Conservation (phyloP, 2,888 invertebrate species). For the Atrina japonica region DNA sequence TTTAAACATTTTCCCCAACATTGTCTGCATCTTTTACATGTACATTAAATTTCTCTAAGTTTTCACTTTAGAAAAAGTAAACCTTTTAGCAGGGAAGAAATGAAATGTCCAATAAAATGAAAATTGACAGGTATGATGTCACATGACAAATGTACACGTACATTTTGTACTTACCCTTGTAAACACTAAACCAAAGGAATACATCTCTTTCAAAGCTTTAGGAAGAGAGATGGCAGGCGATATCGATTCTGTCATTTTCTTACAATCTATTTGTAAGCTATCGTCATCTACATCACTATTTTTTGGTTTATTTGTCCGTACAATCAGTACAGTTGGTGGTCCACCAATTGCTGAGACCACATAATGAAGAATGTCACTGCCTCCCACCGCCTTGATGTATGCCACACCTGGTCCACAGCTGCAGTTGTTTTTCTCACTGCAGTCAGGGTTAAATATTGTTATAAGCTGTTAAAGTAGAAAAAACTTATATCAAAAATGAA, state of each 20-base stretch:
- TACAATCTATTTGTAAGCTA: constrained; percentile 8
- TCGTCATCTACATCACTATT: too few relatives aligned
- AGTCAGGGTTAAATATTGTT: constrained; percentile 33
- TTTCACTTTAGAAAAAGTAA: too few relatives aligned
- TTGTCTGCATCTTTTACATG: too few relatives aligned
- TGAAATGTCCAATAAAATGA: too few relatives aligned
- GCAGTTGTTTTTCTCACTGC: neutral
- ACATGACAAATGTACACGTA: neutral
- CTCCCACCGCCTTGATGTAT: constrained; percentile 34
- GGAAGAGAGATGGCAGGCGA: constrained; percentile 46
- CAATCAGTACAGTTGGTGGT: constrained; percentile 28
- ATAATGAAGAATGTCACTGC: constrained; percentile 36
- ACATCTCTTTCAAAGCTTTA: constrained; percentile 79
- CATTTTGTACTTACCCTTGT: constrained; percentile 83
- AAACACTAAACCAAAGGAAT: constrained; percentile 85
- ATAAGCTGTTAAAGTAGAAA: constrained; percentile 15
- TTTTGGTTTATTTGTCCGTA: constrained; percentile 31
- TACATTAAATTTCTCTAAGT: too few relatives aligned
- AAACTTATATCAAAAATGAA: too few relatives aligned
- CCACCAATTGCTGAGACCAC: constrained; percentile 35
- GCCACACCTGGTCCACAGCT: constrained; percentile 37
- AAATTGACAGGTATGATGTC: neutral
- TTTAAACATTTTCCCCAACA: too few relatives aligned
- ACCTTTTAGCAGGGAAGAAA: too few relatives aligned
- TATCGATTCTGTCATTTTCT: constrained; percentile 19